Evolutionary conservation across 2,888 invertebrate genomes (phyloP).

Genomic region (Synanthedon formicaeformis): DNA sequence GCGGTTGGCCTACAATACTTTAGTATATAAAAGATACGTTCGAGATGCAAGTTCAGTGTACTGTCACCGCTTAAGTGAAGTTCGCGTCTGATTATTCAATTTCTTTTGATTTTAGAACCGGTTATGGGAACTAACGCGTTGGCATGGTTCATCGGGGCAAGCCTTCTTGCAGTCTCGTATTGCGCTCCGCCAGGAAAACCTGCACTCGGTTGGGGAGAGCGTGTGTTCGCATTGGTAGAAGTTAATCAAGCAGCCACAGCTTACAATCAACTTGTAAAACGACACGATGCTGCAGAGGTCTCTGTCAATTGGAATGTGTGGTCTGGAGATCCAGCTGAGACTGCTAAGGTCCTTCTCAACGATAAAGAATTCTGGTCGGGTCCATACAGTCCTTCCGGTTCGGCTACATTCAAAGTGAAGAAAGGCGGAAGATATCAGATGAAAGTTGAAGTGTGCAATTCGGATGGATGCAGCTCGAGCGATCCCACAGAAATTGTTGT

Average conservation of each 20-base stretch:
- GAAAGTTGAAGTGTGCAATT: conserved; percentile 54
- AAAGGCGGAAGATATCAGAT: conserved; percentile 59
- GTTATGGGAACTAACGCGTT: conserved; percentile 41
- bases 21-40: conserved; percentile 58
- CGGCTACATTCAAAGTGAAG: conserved; percentile 55
- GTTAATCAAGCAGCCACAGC: conserved; percentile 65
- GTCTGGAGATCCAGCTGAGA: conserved; percentile 54
- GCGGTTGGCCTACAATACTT: conserved; percentile 65
- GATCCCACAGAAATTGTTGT: conserved; percentile 55
- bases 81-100: conserved; percentile 20
- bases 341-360: conserved; percentile 41
- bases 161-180: conserved; percentile 26
- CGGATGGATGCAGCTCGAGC: conserved; percentile 52
- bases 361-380: conserved; percentile 55
- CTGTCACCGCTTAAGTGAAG: conserved; percentile 39
- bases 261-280: conserved; percentile 57
- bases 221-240: conserved; percentile 58
- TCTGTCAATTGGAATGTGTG: conserved; percentile 62
- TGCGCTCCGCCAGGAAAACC: conserved; percentile 56
- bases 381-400: conserved; percentile 32
- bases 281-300: conserved; percentile 52
- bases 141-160: conserved; percentile 34
- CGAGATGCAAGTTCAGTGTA: conserved; percentile 46
- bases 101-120: conserved; percentile 46
- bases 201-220: conserved; percentile 58